These are phyloP conservation scores for Enoplosus armatus DNA, from an alignment of 2,797 vertebrate genomes.

Conservation along the genomic window DNA sequence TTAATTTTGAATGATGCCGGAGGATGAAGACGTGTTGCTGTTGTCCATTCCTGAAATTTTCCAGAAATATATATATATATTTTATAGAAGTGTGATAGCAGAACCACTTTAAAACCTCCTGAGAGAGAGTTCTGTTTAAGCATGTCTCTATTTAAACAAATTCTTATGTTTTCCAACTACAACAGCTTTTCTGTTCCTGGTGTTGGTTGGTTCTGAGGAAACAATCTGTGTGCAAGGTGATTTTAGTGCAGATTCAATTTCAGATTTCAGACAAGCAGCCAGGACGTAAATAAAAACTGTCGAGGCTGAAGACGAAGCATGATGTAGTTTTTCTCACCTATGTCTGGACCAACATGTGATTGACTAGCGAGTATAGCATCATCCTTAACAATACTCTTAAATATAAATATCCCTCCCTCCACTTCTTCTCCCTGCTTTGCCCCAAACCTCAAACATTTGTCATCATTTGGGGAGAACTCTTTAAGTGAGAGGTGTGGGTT, in stretches of 20 bases:
- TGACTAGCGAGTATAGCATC: neutral
- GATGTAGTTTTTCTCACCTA: neutral
- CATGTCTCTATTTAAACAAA: too few relatives aligned
- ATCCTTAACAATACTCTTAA: neutral
- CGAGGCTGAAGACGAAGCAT: neutral
- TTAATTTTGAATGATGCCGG: slow-evolving; percentile 30
- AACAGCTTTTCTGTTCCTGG: neutral
- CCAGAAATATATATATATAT: too few relatives aligned
- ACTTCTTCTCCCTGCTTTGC: neutral
- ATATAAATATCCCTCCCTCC: too few relatives aligned
- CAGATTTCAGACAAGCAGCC: neutral
- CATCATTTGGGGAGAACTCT: slow-evolving; percentile 26
- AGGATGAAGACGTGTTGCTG: slow-evolving; percentile 4
- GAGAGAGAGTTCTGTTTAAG: too few relatives aligned
- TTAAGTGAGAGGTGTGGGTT: slow-evolving; percentile 9
- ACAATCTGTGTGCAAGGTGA: neutral
- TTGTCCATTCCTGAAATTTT: neutral
- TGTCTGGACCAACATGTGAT: too few relatives aligned
- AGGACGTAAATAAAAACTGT: neutral
- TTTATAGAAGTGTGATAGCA: too few relatives aligned
- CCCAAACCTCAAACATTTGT: slow-evolving; percentile 26
- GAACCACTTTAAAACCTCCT: too few relatives aligned
- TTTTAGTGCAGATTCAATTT: neutral
- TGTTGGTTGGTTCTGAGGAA: neutral
- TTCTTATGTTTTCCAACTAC: neutral